Evolutionary conservation across 2,113 vertebrate species (phyloP).

Genomic region (Chauna torquata): DNA sequence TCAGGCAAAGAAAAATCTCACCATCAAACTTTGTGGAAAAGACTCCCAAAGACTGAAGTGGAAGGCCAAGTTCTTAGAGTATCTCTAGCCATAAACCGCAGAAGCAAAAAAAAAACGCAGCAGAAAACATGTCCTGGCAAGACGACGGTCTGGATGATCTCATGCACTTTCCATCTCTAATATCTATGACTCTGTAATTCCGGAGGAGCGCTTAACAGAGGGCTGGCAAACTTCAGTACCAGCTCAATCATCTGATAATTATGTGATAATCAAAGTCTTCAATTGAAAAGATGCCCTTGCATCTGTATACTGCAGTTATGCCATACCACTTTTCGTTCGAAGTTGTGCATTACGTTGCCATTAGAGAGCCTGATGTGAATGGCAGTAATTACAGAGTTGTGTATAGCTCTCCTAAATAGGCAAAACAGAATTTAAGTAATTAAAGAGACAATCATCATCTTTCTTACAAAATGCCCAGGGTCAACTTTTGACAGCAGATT

Average conservation of each 20-base stretch:
- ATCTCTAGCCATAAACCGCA: background rate
- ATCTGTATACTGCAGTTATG: background rate
- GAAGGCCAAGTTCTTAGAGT: slow-evolving; percentile 20
- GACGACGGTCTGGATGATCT: background rate
- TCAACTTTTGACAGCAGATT: slow-evolving; percentile 1
- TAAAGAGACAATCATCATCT: slow-evolving; percentile 21
- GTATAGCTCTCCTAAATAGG: background rate
- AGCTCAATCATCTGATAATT: background rate
- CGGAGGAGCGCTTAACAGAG: background rate
- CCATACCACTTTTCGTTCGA: background rate
- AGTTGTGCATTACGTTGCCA: background rate
- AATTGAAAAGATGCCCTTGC: background rate
- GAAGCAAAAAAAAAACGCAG: background rate
- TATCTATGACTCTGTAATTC: slow-evolving; percentile 46
- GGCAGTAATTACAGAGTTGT: slow-evolving; percentile 15
- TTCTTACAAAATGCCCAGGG: background rate
- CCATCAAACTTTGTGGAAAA: background rate
- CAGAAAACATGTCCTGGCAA: slow-evolving; percentile 45
- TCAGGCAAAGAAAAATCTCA: background rate
- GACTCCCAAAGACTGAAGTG: background rate
- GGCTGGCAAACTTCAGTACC: background rate
- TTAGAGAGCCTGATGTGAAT: background rate
- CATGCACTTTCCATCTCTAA: slow-evolving; percentile 55
- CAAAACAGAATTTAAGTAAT: slow-evolving; percentile 35
- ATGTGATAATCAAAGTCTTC: background rate